Evolutionary conservation across 2,797 vertebrate species (phyloP).

Genomic region (Hozukius guyotensis): DNA sequence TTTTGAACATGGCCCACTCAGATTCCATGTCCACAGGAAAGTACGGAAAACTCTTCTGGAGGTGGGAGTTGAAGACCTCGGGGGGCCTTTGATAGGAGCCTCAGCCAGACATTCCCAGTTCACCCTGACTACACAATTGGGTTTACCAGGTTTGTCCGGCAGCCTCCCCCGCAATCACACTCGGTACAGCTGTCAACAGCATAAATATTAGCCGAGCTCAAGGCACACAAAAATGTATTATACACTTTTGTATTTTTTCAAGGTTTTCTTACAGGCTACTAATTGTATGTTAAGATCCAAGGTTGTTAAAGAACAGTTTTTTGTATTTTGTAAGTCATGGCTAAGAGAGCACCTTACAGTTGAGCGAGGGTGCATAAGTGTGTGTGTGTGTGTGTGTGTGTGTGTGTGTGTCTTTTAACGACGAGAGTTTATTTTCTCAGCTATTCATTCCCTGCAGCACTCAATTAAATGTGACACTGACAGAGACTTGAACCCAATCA

Average conservation of each 20-base stretch:
- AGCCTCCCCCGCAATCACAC: too few relatives aligned
- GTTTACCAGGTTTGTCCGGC: too few relatives aligned
- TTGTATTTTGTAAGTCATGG: constrained; percentile 6
- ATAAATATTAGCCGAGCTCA: background rate
- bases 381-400: background rate
- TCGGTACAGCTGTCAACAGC: too few relatives aligned
- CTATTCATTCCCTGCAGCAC: constrained; percentile 34
- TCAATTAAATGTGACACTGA: constrained; percentile 53
- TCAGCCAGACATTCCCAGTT: too few relatives aligned
- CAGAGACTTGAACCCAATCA: constrained; percentile 58
- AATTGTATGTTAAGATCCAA: background rate
- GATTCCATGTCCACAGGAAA: background rate
- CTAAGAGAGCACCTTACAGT: constrained; percentile 2
- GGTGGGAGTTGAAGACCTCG: too few relatives aligned
- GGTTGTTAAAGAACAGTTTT: background rate
- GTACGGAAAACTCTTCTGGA: too few relatives aligned
- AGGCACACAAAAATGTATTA: background rate
- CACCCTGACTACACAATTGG: too few relatives aligned
- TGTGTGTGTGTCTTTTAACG: background rate
- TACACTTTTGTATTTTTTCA: background rate
- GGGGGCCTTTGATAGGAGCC: too few relatives aligned
- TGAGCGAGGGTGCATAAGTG: background rate
- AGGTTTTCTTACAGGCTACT: background rate
- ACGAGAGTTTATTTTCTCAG: constrained; percentile 22
- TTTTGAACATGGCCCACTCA: background rate